Percentiles rank a stretch among this genome's conserved stretches.
Evolutionary conservation across 1,140 invertebrate species (phyloP).

Genomic region (Fopius arisanus): DNA sequence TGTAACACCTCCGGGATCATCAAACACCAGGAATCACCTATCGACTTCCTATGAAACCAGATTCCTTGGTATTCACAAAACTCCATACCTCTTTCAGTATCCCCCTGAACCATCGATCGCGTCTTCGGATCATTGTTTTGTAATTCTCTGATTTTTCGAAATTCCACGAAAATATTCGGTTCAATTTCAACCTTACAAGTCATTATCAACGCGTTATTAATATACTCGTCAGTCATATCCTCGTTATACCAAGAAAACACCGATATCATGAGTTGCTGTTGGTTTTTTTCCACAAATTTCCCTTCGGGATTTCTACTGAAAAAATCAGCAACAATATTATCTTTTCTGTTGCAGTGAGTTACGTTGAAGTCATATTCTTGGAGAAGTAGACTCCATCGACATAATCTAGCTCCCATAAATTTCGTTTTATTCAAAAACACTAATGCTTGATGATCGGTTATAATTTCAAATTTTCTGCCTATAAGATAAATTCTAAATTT

Average conservation of each 20-base stretch:
- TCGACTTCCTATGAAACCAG: slow-evolving; percentile 14
- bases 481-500: slow-evolving; percentile 29
- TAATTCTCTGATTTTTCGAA: slow-evolving; percentile 21
- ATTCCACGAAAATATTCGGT: slow-evolving; percentile 9
- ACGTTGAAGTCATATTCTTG: slow-evolving; percentile 23
- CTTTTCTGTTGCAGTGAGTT: slow-evolving; percentile 19
- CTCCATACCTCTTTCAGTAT: not conserved
- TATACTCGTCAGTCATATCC: too few relatives aligned
- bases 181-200: slow-evolving; percentile 15
- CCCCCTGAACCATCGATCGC: not conserved
- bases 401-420: not conserved
- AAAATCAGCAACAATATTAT: slow-evolving; percentile 29
- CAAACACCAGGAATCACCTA: not conserved
- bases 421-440: slow-evolving; percentile 23
- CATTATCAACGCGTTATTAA: not conserved
- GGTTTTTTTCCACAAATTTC: not conserved
- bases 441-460: slow-evolving; percentile 22
- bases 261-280: slow-evolving; percentile 16
- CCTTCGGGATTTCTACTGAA: slow-evolving; percentile 26
- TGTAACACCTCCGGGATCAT: slow-evolving; percentile 10
- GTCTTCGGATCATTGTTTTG: slow-evolving; percentile 16
- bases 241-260: not conserved
- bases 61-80: slow-evolving; percentile 16
- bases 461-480: slow-evolving; percentile 10
- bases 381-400: slow-evolving; percentile 16